Conservation (phyloP, 1,140 invertebrate genomes). For the Vanessa atalanta region DNA sequence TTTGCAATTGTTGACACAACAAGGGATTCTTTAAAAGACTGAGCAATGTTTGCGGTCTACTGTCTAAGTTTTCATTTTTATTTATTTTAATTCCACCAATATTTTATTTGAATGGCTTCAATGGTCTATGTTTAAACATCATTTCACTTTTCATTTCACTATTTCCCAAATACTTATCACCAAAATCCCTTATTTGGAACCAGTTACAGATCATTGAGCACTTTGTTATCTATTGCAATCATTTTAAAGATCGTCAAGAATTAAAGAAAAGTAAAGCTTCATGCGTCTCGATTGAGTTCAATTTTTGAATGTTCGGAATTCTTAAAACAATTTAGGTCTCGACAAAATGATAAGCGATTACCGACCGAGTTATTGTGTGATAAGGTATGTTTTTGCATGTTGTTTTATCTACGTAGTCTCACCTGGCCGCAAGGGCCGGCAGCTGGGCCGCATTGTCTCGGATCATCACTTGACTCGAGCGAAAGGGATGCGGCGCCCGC, state of each 20-base stretch:
- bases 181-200: slow-evolving; percentile 57
- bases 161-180: slow-evolving; percentile 11
- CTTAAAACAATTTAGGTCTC: slow-evolving; percentile 31
- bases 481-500: slow-evolving; percentile 71
- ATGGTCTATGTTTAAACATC: not conserved
- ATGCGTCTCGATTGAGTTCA: slow-evolving; percentile 46
- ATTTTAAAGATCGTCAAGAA: slow-evolving; percentile 44
- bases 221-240: slow-evolving; percentile 70
- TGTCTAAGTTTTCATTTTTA: not conserved
- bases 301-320: slow-evolving; percentile 49
- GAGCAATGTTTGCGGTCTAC: not conserved
- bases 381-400: slow-evolving; percentile 44
- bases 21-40: not conserved
- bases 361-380: slow-evolving; percentile 23
- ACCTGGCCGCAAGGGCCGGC: slow-evolving; percentile 65
- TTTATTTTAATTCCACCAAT: no score
- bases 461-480: slow-evolving; percentile 75
- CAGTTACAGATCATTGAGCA: slow-evolving; percentile 70
- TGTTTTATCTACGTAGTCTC: slow-evolving; percentile 43
- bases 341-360: slow-evolving; percentile 10
- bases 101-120: not conserved
- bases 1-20: slow-evolving; percentile 48
- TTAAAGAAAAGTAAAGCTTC: slow-evolving; percentile 52
- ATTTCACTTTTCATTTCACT: not conserved
- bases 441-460: slow-evolving; percentile 68